Evolutionary conservation across 2,113 vertebrate species (phyloP).

Genomic region (Aplodontia rufa): DNA sequence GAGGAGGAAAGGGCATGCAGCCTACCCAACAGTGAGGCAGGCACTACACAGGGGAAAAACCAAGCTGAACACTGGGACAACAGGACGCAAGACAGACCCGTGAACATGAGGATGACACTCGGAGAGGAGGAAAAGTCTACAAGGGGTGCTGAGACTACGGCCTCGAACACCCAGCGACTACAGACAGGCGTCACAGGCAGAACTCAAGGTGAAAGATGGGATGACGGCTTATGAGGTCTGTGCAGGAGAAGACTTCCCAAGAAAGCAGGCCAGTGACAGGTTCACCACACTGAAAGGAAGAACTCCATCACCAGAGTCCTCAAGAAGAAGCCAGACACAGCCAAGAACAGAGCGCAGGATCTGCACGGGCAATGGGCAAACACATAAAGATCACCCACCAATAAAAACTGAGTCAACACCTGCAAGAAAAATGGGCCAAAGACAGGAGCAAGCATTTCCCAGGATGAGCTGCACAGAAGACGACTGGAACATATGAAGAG

Average conservation of each 20-base stretch:
- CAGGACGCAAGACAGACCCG: accelerated
- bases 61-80: accelerated
- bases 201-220: accelerated
- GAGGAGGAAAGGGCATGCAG: accelerated
- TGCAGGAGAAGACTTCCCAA: not conserved
- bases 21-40: not conserved
- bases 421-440: not conserved
- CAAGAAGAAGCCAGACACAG: not conserved
- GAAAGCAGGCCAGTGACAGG: not conserved
- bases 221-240: accelerated
- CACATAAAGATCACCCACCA: not conserved
- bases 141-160: accelerated
- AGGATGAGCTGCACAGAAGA: not conserved
- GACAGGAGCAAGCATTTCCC: not conserved
- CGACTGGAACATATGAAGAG: accelerated
- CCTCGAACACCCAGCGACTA: accelerated
- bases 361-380: not conserved
- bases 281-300: accelerated
- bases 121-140: too few relatives aligned
- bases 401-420: not conserved
- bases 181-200: accelerated
- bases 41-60: not conserved
- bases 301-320: too few relatives aligned
- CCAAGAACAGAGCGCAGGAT: accelerated
- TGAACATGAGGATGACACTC: accelerated